Percentiles rank a stretch among this genome's conserved stretches.
Conservation (phyloP, 2,113 vertebrate genomes). For the Dipodomys spectabilis region DNA sequence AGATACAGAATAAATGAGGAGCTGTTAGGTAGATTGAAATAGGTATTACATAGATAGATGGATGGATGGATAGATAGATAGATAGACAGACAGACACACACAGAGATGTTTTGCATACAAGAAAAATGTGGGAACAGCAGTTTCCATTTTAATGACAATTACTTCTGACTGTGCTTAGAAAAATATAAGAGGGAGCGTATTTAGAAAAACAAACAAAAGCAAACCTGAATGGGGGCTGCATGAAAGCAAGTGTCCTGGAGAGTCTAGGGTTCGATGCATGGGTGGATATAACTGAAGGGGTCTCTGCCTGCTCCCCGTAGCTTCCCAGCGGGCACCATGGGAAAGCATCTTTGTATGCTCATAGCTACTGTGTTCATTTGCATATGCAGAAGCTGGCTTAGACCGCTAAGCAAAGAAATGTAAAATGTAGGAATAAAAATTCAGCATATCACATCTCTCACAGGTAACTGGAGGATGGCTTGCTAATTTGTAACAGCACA, state of each 20-base stretch:
- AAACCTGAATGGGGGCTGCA: neutral
- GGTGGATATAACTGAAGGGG: neutral
- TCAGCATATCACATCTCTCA: neutral
- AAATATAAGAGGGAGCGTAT: neutral
- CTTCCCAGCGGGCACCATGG: neutral
- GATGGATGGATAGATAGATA: neutral
- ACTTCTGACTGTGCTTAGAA: neutral
- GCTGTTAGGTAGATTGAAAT: neutral
- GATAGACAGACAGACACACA: neutral
- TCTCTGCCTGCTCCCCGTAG: neutral
- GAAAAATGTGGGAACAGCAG: neutral
- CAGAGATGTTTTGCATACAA: neutral
- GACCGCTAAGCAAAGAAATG: neutral
- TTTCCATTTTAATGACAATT: neutral
- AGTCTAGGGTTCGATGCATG: fast-evolving
- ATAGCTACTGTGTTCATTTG: neutral
- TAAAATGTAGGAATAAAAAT: constrained; percentile 1
- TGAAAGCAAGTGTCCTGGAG: neutral
- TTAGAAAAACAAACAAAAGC: constrained; percentile 9
- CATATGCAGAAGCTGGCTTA: neutral
- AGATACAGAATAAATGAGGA: neutral
- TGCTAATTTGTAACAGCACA: neutral
- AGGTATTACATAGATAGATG: neutral
- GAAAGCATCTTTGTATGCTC: neutral
- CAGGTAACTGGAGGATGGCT: neutral